Conservation (phyloP, 2,888 invertebrate genomes). For the Eilema caniola region DNA sequence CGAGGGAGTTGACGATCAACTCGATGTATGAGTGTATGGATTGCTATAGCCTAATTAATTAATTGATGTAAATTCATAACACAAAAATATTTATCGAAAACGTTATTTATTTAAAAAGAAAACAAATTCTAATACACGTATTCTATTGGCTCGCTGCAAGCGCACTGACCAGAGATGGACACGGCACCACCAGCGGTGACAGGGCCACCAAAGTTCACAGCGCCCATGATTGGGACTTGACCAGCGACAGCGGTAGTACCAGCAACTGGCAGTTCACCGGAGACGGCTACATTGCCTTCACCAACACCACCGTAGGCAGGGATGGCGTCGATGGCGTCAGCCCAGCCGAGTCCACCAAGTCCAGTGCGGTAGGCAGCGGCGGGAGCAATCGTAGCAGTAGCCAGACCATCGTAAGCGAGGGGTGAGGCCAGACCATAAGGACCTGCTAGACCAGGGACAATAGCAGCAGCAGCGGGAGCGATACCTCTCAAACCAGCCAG, state of each 20-base stretch:
- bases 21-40: no score
- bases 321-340: neutral
- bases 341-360: neutral
- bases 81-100: neutral
- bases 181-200: conserved; percentile 63
- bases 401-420: neutral
- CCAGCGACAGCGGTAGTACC: conserved; percentile 58
- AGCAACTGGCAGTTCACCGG: conserved; percentile 57
- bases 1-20: no score
- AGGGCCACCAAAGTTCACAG: conserved; percentile 60
- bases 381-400: neutral
- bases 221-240: conserved; percentile 61
- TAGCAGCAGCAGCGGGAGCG: neutral
- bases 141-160: conserved; percentile 54
- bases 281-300: conserved; percentile 53
- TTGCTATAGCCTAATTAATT: no score
- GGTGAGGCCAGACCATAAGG: conserved; percentile 9
- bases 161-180: conserved; percentile 60
- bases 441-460: neutral
- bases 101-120: neutral
- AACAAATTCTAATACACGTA: neutral
- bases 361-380: neutral
- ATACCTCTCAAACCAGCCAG: neutral
- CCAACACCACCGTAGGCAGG: conserved; percentile 40
- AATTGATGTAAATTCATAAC: neutral